phyloP scores from a whole-genome alignment of 2,888 invertebrate species.

The Tetrapedia diversipes region DNA sequence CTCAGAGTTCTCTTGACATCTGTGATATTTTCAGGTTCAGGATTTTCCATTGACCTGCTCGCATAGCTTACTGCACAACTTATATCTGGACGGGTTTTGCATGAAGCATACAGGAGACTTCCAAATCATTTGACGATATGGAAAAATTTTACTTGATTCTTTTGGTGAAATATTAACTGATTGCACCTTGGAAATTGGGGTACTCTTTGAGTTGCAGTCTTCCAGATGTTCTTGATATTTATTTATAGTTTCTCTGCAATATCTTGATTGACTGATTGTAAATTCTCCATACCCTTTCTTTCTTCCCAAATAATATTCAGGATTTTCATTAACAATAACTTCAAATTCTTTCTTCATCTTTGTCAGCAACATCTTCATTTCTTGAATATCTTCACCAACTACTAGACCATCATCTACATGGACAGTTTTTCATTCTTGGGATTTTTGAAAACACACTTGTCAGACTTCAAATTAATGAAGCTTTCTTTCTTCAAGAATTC shows the following conservation, averaged over 20 bases:
- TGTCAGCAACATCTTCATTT: not conserved
- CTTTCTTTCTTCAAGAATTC: not conserved
- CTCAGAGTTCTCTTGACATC: not conserved
- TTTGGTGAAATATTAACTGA: no score
- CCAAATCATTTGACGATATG: not conserved
- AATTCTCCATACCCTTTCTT: no score
- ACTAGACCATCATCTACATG: not conserved
- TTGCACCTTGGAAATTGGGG: no score
- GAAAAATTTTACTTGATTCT: no score
- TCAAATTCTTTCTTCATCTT: not conserved
- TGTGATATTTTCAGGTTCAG: not conserved
- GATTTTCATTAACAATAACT: not conserved
- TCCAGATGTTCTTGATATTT: no score
- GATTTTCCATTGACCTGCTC: not conserved
- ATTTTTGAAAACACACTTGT: not conserved
- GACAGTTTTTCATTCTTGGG: not conserved
- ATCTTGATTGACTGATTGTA: no score
- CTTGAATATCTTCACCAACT: not conserved
- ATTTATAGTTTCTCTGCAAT: no score
- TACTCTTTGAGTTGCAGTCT: no score
- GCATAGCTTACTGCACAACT: not conserved
- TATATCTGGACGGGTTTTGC: not conserved
- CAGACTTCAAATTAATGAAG: not conserved
- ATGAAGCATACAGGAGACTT: not conserved
- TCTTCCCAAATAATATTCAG: not conserved